Percentiles rank a stretch among this genome's conserved stretches.
phyloP scores from a whole-genome alignment of 2,113 vertebrate genomes.

The Semnopithecus entellus region DNA sequence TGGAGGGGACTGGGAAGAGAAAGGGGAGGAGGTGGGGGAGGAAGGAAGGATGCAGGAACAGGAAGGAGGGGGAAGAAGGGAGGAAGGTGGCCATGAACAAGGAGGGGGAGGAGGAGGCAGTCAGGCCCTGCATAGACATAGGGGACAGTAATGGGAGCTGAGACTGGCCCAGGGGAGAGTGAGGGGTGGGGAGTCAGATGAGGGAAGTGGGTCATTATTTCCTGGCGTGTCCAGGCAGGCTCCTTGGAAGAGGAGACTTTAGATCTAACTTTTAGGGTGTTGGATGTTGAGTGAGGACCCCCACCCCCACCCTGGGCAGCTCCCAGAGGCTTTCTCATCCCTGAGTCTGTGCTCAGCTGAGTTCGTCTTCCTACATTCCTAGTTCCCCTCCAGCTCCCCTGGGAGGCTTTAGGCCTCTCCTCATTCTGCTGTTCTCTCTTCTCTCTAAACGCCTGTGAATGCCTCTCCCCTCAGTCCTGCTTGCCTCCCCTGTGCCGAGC shows the following conservation, averaged over 20 bases:
- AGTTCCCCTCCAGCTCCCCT: background rate
- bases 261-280: background rate
- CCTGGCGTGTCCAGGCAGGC: background rate
- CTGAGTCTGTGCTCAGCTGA: background rate
- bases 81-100: background rate
- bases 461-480: background rate
- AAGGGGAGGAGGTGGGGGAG: background rate
- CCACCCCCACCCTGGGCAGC: no score
- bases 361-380: background rate
- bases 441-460: background rate
- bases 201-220: background rate
- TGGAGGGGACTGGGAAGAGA: background rate
- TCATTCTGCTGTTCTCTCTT: background rate
- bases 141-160: background rate
- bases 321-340: background rate
- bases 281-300: background rate
- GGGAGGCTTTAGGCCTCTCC: background rate
- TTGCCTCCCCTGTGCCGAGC: background rate
- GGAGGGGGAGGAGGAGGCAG: no score
- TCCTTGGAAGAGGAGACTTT: background rate
- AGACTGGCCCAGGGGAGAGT: background rate
- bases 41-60: background rate
- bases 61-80: rapidly evolving
- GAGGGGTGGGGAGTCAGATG: background rate
- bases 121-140: background rate